Conservation (phyloP, 2,113 vertebrate genomes). For the Monopterus albus region DNA sequence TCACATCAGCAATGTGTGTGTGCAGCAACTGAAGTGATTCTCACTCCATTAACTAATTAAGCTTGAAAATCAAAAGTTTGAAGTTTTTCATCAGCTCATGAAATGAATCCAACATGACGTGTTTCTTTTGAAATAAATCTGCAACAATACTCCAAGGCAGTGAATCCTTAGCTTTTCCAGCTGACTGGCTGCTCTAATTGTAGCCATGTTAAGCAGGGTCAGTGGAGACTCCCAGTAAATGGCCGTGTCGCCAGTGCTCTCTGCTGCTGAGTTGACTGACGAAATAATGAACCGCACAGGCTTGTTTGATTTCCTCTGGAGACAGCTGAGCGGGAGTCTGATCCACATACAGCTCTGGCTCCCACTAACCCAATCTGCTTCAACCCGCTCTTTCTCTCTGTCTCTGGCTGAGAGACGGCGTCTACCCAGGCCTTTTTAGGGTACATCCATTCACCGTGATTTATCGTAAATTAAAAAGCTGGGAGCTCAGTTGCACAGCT, state of each 20-base stretch:
- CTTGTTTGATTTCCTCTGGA: slow-evolving; percentile 80
- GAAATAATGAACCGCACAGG: slow-evolving; percentile 76
- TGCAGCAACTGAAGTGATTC: slow-evolving; percentile 19
- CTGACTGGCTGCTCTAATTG: slow-evolving; percentile 37
- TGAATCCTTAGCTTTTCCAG: slow-evolving; percentile 47
- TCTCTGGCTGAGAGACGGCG: slow-evolving; percentile 61
- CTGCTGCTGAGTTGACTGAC: slow-evolving; percentile 68
- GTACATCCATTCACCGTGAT: slow-evolving; percentile 75
- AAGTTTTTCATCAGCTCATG: background rate
- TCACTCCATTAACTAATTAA: slow-evolving; percentile 5
- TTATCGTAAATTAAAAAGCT: slow-evolving; percentile 81
- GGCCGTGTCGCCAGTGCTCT: slow-evolving; percentile 67
- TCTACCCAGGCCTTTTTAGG: slow-evolving; percentile 62
- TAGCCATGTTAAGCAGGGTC: slow-evolving; percentile 51
- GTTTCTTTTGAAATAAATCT: slow-evolving; percentile 35
- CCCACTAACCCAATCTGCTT: slow-evolving; percentile 76
- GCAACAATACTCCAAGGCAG: slow-evolving; percentile 7
- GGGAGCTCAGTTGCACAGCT: slow-evolving; percentile 68
- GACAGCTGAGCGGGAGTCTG: slow-evolving; percentile 76
- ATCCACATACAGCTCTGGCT: slow-evolving; percentile 67
- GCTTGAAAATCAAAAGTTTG: slow-evolving; percentile 10
- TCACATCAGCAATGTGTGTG: slow-evolving; percentile 41
- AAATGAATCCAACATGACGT: background rate
- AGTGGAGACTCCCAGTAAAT: slow-evolving; percentile 68
- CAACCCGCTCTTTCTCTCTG: slow-evolving; percentile 54